Percentiles rank a stretch among this genome's conserved stretches.
phyloP scores from a whole-genome alignment of 2,797 vertebrate genomes.

The Taeniopygia guttata region DNA sequence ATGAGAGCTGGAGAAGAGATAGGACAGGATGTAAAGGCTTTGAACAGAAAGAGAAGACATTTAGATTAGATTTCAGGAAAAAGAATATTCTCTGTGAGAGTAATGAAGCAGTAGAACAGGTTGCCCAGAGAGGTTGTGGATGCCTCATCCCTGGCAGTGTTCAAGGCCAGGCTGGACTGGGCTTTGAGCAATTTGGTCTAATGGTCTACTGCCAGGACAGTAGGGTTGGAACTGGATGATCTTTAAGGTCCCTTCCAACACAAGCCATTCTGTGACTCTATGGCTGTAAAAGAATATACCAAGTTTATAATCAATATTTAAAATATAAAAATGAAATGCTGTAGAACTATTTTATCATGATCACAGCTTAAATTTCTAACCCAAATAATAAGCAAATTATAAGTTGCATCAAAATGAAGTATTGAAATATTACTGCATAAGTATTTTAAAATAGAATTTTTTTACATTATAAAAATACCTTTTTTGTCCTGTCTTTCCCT shows the following conservation, averaged over 20 bases:
- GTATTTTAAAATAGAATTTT: not conserved
- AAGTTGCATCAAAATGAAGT: not conserved
- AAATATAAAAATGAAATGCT: not conserved
- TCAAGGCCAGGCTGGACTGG: not conserved
- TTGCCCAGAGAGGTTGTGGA: not conserved
- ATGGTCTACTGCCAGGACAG: not conserved
- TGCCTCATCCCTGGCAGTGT: not conserved
- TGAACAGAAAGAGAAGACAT: not conserved
- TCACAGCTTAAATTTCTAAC: not conserved
- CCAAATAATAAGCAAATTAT: not conserved
- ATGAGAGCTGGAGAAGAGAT: not conserved
- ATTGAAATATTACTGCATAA: rapidly evolving
- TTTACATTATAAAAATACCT: not conserved
- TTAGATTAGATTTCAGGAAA: not conserved
- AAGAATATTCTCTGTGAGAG: not conserved
- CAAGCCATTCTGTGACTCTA: not conserved
- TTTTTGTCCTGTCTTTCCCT: not conserved
- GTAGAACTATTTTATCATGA: not conserved
- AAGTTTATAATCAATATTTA: not conserved
- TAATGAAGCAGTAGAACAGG: not conserved
- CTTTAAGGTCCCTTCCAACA: not conserved
- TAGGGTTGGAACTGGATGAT: not conserved
- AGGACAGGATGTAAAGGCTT: not conserved
- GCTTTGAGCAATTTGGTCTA: not conserved
- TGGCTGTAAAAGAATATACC: not conserved